Evolutionary conservation across 1,140 invertebrate species (phyloP).

Genomic region (Temnothorax longispinosus): DNA sequence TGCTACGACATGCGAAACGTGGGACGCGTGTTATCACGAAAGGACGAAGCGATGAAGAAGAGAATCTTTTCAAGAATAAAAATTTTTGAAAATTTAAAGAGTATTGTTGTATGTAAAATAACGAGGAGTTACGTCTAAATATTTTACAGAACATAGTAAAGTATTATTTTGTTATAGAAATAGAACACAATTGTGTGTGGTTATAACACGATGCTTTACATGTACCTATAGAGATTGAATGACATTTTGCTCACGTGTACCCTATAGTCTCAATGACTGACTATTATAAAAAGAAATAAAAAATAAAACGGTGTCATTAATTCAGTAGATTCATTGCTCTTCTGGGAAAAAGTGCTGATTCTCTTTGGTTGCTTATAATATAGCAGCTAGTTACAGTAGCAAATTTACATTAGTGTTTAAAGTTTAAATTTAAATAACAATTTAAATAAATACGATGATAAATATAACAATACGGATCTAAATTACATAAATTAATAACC

Average conservation of each 20-base stretch:
- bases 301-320: background rate
- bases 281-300: background rate
- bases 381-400: conserved; percentile 5
- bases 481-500: conserved; percentile 26
- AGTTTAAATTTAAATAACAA: conserved; percentile 20
- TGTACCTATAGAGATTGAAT: background rate
- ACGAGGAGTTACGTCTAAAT: background rate
- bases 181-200: background rate
- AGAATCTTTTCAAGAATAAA: background rate
- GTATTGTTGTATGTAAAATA: background rate
- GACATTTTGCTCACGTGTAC: background rate
- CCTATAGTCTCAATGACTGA: background rate
- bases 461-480: background rate
- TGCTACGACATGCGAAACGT: background rate
- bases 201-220: background rate
- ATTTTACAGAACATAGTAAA: background rate
- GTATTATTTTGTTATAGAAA: background rate
- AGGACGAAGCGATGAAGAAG: background rate
- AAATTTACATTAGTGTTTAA: conserved; percentile 1
- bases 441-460: conserved; percentile 28
- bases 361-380: conserved; percentile 43
- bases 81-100: background rate
- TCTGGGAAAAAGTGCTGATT: background rate
- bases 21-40: background rate
- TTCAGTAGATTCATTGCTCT: background rate